These are phyloP conservation scores for Cossypha heuglini DNA, from an alignment of 2,797 vertebrate species.

Conservation along the genomic window DNA sequence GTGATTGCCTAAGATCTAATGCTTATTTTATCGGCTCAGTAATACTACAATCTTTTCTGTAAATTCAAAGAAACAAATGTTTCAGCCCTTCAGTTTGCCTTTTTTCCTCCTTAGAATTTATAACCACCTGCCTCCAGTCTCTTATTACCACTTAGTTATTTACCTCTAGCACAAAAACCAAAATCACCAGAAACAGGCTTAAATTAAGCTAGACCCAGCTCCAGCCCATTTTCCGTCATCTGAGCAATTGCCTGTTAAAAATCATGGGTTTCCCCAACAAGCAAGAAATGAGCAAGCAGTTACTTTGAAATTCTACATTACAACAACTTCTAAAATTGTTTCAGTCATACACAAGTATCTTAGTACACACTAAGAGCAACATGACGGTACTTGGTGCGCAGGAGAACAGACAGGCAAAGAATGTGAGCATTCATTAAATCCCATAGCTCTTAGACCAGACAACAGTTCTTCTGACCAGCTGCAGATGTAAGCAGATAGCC, in stretches of 20 bases:
- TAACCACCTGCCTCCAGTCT: background rate
- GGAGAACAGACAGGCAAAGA: background rate
- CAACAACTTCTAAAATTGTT: background rate
- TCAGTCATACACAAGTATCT: background rate
- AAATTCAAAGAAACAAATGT: background rate
- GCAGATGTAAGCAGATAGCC: background rate
- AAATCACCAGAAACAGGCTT: background rate
- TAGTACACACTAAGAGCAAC: background rate
- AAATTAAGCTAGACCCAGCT: conserved; percentile 5
- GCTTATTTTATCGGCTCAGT: conserved; percentile 19
- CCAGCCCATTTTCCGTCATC: conserved; percentile 21
- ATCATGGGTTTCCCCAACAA: background rate
- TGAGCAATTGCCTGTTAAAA: conserved; percentile 24
- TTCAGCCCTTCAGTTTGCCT: background rate
- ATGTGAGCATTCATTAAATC: background rate
- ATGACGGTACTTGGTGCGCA: fast-evolving
- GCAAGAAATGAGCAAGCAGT: conserved; percentile 1
- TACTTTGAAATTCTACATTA: background rate
- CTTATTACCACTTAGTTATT: background rate
- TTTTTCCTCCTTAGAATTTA: background rate
- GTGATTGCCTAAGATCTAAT: background rate
- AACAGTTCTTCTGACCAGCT: background rate
- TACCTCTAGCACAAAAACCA: background rate
- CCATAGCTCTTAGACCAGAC: background rate
- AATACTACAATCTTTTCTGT: background rate